These are phyloP conservation scores for Dioctria linearis DNA, from an alignment of 2,888 invertebrate species.

Conservation along the genomic window DNA sequence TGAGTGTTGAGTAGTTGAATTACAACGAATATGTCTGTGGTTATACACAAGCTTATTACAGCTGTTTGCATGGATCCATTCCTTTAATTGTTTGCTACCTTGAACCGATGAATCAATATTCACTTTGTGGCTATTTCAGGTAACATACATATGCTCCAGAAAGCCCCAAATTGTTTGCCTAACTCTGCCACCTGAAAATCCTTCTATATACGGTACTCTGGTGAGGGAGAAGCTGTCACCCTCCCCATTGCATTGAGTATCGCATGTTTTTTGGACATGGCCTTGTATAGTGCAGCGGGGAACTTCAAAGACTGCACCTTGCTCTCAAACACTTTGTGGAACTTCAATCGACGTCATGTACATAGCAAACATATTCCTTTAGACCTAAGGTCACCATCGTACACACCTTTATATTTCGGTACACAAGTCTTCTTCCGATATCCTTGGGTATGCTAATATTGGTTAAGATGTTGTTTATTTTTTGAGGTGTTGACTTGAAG, in stretches of 20 bases:
- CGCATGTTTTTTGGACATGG: constrained; percentile 31
- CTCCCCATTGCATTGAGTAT: neutral
- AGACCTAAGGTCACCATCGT: constrained; percentile 6
- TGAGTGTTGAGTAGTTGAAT: neutral
- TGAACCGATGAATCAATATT: constrained; percentile 55
- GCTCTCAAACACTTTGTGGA: constrained; percentile 29
- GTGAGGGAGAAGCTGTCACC: neutral
- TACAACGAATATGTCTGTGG: neutral
- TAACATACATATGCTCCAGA: neutral
- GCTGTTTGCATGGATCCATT: constrained; percentile 54
- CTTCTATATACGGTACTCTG: neutral
- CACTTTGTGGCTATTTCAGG: constrained; percentile 53
- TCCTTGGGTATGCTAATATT: constrained; percentile 41
- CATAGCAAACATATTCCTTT: constrained; percentile 33
- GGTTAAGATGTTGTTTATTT: constrained; percentile 27
- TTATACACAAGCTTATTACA: constrained; percentile 33
- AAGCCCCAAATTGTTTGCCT: neutral
- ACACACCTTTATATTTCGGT: neutral
- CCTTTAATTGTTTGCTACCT: constrained; percentile 53
- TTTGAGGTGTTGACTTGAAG: constrained; percentile 27
- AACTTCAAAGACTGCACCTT: constrained; percentile 50
- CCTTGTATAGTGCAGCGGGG: constrained; percentile 4
- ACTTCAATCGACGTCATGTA: constrained; percentile 17
- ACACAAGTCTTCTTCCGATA: constrained; percentile 10
- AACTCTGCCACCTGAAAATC: neutral